Conservation (phyloP, 2,888 invertebrate species). For the Patella caerulea region DNA sequence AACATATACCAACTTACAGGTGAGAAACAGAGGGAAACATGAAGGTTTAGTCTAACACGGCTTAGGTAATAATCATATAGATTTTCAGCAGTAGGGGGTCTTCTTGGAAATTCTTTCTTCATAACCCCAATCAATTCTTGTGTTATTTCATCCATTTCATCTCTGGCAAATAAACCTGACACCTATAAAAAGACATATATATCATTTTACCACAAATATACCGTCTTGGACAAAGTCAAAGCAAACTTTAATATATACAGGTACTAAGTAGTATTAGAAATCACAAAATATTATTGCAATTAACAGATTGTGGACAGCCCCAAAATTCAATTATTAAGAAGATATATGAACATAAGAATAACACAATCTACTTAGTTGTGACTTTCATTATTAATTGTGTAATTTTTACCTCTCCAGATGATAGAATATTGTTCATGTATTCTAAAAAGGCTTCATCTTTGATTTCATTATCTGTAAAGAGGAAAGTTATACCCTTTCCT, state of each 20-base stretch:
- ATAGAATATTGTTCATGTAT: constrained; percentile 94
- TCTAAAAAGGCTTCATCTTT: constrained; percentile 98
- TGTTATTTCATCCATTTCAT: constrained; percentile 95
- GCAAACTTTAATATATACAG: too few relatives aligned
- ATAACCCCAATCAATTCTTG: constrained; percentile 92
- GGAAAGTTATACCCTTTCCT: constrained; percentile 97
- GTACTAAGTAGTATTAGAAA: too few relatives aligned
- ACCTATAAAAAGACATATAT: constrained; percentile 73
- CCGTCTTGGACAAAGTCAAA: too few relatives aligned
- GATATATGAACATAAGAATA: too few relatives aligned
- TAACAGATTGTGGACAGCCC: too few relatives aligned
- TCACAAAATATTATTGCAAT: too few relatives aligned
- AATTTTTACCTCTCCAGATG: constrained; percentile 77
- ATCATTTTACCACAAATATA: too few relatives aligned
- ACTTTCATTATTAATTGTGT: too few relatives aligned
- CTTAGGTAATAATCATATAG: constrained; percentile 95
- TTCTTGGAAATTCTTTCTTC: constrained; percentile 93
- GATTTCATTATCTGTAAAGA: constrained; percentile 96
- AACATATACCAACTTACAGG: constrained; percentile 76
- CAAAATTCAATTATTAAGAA: too few relatives aligned
- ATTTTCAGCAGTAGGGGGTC: constrained; percentile 88
- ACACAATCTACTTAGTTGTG: too few relatives aligned
- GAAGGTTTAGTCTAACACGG: constrained; percentile 91
- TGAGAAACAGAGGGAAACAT: constrained; percentile 95
- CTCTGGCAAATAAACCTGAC: constrained; percentile 93